Conservation (phyloP, 2,797 vertebrate genomes). For the Schizopygopsis malacanthus region DNA sequence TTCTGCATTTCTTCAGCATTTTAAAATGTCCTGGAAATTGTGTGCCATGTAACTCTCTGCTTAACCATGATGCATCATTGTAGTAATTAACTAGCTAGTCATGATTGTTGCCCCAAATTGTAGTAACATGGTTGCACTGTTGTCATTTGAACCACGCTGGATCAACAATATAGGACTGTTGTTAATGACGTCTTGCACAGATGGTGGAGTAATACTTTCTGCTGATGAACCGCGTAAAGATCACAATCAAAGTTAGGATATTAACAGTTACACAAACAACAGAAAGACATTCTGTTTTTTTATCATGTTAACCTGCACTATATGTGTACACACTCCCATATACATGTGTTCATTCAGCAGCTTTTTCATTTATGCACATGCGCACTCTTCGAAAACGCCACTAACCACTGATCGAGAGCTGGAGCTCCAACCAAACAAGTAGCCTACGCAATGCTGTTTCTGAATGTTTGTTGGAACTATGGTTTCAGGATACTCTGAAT, state of each 20-base stretch:
- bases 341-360: neutral
- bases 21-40: neutral
- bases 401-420: neutral
- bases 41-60: neutral
- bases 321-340: neutral
- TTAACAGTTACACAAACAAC: conserved; percentile 1
- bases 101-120: neutral
- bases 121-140: neutral
- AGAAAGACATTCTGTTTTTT: neutral
- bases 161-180: neutral
- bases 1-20: neutral
- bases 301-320: neutral
- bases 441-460: neutral
- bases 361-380: neutral
- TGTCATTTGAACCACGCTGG: neutral
- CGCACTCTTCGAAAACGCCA: neutral
- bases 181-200: neutral
- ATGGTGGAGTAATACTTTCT: neutral
- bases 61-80: neutral
- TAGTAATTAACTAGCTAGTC: neutral
- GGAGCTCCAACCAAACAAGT: neutral
- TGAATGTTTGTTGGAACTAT: neutral
- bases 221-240: neutral
- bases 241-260: neutral
- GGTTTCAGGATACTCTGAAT: neutral